Evolutionary conservation across 2,797 vertebrate species (phyloP), one percentile per base, ranked within the genome.

Genomic region (Eulemur mongoz): DNA sequence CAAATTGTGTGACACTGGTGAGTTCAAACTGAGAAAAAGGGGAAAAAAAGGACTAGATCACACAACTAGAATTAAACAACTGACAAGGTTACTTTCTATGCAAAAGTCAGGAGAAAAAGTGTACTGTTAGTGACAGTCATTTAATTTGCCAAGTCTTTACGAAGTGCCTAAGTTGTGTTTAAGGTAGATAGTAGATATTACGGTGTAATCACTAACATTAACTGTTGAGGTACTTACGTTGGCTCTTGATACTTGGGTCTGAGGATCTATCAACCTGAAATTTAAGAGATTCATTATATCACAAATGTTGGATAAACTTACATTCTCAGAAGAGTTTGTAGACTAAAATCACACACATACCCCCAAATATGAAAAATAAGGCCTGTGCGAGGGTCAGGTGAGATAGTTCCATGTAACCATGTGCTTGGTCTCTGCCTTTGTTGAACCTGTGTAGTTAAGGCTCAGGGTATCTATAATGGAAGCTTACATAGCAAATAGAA

Each of bases 221-320:
- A 48, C 23, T 4, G 50, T 13, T 1, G 40, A 69, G n/a, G 75
- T 97, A 99, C 99, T 99, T 98, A 99, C 99, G 11, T 98, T 99
- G 98, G 99, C 99, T 98, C 99, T 99, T 38, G 99, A 99, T 80
- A 99, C 99, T 98, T 99, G 99, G 50, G 99, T 99, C 98, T 99
- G 99, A 95, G 99, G 99, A 97, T 99, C 99, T 97, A 99, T 99
- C 98, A 99, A 98, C 98, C 99, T 99, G 98, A 91, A 95, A 96
- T 96, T 91, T 30, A 96, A 73, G 96, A 54, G 75, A 80, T n/a
- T 67, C 35, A 73, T 76, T 93, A 54, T 30, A 15, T 95, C 45
- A 96, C 50, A 94, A 50, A 92, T 5, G 30, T 35, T 86, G 76
- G 27, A 65, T 73, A 89, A n/a, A 93, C 30, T 63, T 61, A 61